phyloP scores from a whole-genome alignment of 1,140 invertebrate genomes.

The Zeugodacus cucurbitae region DNA sequence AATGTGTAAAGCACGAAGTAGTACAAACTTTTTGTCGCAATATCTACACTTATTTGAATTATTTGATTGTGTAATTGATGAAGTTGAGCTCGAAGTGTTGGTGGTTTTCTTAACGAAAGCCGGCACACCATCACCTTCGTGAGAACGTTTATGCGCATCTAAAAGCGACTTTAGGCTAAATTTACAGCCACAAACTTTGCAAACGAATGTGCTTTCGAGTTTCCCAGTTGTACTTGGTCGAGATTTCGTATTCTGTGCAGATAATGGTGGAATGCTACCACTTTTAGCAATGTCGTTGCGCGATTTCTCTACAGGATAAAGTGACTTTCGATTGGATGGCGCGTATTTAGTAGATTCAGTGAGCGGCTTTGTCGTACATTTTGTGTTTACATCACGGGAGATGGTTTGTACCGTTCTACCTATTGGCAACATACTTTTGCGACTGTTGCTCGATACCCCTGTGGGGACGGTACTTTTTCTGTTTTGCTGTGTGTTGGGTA shows the following conservation, averaged over 20 bases:
- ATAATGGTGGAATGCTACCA: neutral
- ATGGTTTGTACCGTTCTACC: neutral
- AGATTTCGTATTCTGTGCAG: neutral
- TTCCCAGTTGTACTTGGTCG: neutral
- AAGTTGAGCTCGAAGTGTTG: neutral
- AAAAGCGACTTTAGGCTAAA: conserved; percentile 50
- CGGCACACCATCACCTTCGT: conserved; percentile 45
- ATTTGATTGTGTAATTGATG: conserved; percentile 38
- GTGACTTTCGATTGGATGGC: neutral
- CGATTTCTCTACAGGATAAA: neutral
- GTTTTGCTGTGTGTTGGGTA: conserved; percentile 20
- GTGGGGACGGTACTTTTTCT: conserved; percentile 39
- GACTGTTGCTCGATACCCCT: neutral
- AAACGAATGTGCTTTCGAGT: conserved; percentile 41
- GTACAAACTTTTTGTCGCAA: conserved; percentile 59
- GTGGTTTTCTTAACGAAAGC: conserved; percentile 42
- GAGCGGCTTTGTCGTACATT: neutral
- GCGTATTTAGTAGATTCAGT: neutral
- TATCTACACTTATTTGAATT: conserved; percentile 53
- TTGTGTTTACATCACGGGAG: neutral
- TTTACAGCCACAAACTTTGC: conserved; percentile 47
- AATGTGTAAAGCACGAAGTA: conserved; percentile 58
- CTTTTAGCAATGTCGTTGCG: neutral
- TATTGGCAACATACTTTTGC: conserved; percentile 36
- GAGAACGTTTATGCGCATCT: conserved; percentile 51